Base-by-base conservation (phyloP, 2,113 vertebrate genomes). In the Orthonyx spaldingii region DNA sequence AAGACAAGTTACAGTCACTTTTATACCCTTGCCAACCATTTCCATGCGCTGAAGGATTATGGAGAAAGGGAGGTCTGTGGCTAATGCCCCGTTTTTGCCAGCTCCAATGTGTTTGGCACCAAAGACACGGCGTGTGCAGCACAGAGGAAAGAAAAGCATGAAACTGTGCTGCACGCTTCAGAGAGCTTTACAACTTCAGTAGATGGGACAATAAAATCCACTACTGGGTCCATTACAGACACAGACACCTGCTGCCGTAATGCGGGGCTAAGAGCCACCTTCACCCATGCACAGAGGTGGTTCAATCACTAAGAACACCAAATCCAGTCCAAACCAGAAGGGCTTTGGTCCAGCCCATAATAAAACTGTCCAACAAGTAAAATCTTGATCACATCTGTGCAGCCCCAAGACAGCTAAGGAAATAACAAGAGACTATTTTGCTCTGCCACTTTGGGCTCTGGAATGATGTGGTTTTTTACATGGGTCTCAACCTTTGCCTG, bases 121-220 rank as follows among this genome's bases (percentile, higher is more conserved):
- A 27, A 41, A 37, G 23, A n/a, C 35, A 55, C 0, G 0, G 14
- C 0, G 0, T 6, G 8, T 11, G 27, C 11, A 46, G 68, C 4
- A 13, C 30, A 37, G 46, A 64, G 56, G 24, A 85, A 76, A 42
- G 59, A 72, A 33, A 35, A 71, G 49, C 0, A 0, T 0, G 0
- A 65, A 64, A 33, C 18, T 0, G 0, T 5, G 35, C 42, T 39
- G 63, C 39, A 69, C 0, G 0, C 32, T 70, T 68, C 26, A 16
- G 52, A 41, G 52, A 88, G 65, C 53, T 63, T 81, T 35, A 42
- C 0, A 2, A 3, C 12, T 65, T 61, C 35, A 39, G 18, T 4
- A 42, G 39, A 18, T 42, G 20, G 37, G 47, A 41, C 65, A 49
- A 14, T 8, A 72, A 84, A 79, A 81, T 12, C 39, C 9, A 30